phyloP scores from a whole-genome alignment of 2,113 vertebrate genomes.

The Jaculus jaculus region DNA sequence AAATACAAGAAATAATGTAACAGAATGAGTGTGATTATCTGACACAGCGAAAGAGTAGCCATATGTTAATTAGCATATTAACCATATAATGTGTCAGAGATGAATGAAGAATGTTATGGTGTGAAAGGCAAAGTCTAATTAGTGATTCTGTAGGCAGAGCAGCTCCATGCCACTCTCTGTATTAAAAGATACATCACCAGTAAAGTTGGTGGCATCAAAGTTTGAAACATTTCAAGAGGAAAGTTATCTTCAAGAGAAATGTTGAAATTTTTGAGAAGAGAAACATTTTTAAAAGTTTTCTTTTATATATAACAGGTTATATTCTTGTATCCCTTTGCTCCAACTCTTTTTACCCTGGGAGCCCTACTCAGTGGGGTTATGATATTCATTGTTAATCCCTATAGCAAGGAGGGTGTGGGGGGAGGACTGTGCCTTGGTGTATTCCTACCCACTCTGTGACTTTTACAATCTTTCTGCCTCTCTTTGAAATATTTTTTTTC shows the following conservation, averaged over 20 bases:
- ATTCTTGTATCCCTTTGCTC: too few relatives aligned
- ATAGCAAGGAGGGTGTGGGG: too few relatives aligned
- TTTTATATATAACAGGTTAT: too few relatives aligned
- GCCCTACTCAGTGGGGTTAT: too few relatives aligned
- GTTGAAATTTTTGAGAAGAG: neutral
- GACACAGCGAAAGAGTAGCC: neutral
- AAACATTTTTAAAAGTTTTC: neutral
- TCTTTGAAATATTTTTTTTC: too few relatives aligned
- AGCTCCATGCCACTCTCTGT: neutral
- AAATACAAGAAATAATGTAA: neutral
- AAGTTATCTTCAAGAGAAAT: neutral
- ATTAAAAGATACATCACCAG: neutral
- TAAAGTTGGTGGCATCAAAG: slow-evolving; percentile 3
- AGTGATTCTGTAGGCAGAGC: neutral
- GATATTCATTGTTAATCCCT: too few relatives aligned
- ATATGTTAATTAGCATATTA: too few relatives aligned
- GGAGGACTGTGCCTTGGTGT: too few relatives aligned
- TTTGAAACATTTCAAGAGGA: neutral
- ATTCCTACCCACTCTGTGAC: too few relatives aligned
- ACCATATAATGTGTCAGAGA: neutral
- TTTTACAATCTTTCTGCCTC: too few relatives aligned
- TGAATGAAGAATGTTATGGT: neutral
- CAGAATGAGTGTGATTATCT: neutral
- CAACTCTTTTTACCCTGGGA: too few relatives aligned
- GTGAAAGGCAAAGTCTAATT: neutral